Evolutionary conservation across 2,113 vertebrate species (phyloP).

Genomic region (Lates calcarifer): DNA sequence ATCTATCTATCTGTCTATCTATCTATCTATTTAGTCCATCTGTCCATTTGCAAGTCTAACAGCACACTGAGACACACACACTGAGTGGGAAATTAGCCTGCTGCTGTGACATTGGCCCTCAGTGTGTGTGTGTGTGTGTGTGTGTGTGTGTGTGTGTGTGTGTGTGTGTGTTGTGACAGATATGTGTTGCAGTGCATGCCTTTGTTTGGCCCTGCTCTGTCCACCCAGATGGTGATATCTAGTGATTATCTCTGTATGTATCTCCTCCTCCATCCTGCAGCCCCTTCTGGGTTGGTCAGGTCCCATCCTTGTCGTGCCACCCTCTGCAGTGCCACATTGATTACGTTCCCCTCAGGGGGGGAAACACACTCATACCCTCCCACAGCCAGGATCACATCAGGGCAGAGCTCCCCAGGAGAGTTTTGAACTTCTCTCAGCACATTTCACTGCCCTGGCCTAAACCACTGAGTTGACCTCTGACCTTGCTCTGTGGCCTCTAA

Average conservation of each 20-base stretch:
- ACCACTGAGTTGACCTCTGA: conserved; percentile 51
- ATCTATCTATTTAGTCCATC: conserved; percentile 41
- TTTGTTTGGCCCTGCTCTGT: conserved; percentile 57
- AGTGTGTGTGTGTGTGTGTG: conserved; percentile 4
- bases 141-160: not conserved
- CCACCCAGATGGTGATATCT: conserved; percentile 69
- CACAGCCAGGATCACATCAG: conserved; percentile 29
- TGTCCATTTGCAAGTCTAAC: conserved; percentile 51
- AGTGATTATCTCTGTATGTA: conserved; percentile 50
- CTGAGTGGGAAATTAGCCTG: conserved; percentile 63
- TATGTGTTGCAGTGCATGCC: conserved; percentile 20
- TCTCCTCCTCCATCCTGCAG: conserved; percentile 44
- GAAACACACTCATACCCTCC: conserved; percentile 33
- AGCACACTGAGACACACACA: conserved; percentile 45
- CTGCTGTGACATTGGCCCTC: conserved; percentile 49
- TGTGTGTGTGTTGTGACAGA: conserved; percentile 7
- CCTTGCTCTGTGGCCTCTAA: conserved; percentile 51
- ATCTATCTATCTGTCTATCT: conserved; percentile 38
- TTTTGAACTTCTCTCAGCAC: conserved; percentile 74
- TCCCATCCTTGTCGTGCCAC: conserved; percentile 40
- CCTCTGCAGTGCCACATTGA: conserved; percentile 58
- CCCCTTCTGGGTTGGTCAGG: conserved; percentile 33
- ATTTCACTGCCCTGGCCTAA: conserved; percentile 45
- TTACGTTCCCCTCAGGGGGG: conserved; percentile 51
- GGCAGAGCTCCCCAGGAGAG: conserved; percentile 61